Conservation (phyloP, 2,113 vertebrate genomes). For the Halcyon senegalensis region DNA sequence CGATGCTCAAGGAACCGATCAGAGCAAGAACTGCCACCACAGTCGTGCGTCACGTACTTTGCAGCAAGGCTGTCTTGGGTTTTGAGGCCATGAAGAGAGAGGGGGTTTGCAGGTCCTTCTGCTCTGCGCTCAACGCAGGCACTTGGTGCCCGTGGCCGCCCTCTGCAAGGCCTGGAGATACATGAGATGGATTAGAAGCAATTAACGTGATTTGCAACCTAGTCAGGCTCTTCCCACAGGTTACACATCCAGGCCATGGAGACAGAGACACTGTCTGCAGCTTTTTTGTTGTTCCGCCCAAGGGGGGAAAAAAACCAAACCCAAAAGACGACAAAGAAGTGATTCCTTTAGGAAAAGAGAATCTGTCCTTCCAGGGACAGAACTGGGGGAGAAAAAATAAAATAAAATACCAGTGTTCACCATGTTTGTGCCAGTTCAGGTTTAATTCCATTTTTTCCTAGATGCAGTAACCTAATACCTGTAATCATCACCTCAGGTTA, state of each 20-base stretch:
- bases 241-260: not conserved
- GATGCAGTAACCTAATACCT: not conserved
- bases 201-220: not conserved
- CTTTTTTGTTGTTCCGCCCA: not conserved
- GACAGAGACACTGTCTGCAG: not conserved
- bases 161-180: not conserved
- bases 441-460: not conserved
- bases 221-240: not conserved
- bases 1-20: rapidly evolving
- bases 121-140: rapidly evolving
- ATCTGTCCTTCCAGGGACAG: too few relatives aligned
- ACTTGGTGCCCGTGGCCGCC: rapidly evolving
- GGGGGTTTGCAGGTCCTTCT: not conserved
- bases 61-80: not conserved
- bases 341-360: not conserved
- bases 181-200: not conserved
- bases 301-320: not conserved
- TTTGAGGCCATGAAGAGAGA: not conserved
- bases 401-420: too few relatives aligned
- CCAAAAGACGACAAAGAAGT: not conserved
- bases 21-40: not conserved
- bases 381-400: too few relatives aligned
- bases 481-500: not conserved
- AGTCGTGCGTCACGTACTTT: rapidly evolving
- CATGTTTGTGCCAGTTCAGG: not conserved